phyloP scores from a whole-genome alignment of 2,888 invertebrate genomes.

The Odiellus spinosus region DNA sequence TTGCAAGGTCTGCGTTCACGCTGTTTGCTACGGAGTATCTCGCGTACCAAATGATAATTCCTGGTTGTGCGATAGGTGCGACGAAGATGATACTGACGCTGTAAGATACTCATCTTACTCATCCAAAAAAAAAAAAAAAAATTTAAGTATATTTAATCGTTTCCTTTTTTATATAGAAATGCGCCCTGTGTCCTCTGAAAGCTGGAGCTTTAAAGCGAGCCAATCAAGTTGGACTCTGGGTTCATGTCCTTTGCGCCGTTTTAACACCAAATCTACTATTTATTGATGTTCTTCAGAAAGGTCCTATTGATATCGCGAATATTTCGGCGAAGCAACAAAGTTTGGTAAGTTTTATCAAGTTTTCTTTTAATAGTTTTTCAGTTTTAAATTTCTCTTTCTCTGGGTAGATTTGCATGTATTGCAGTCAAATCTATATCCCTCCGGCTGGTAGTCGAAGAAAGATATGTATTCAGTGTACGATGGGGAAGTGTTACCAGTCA shows the following conservation, averaged over 20 bases:
- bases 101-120: too few relatives aligned
- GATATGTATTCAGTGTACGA: conserved; percentile 36
- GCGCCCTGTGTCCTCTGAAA: conserved; percentile 40
- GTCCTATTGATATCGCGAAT: conserved; percentile 24
- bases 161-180: conserved; percentile 25
- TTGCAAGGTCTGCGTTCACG: conserved; percentile 43
- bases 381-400: too few relatives aligned
- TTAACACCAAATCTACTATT: conserved; percentile 29
- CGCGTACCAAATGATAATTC: conserved; percentile 6
- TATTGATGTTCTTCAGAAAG: conserved; percentile 25
- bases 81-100: conserved; percentile 1
- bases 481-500: conserved; percentile 32
- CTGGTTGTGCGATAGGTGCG: conserved; percentile 20
- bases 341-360: conserved; percentile 8
- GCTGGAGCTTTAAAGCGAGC: conserved; percentile 34
- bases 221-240: conserved; percentile 28
- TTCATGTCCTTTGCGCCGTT: conserved; percentile 33
- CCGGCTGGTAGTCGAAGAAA: conserved; percentile 24
- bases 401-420: conserved; percentile 27
- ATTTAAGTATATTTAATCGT: background rate
- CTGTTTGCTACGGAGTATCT: conserved; percentile 23
- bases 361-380: conserved; percentile 12
- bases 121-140: too few relatives aligned
- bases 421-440: conserved; percentile 17
- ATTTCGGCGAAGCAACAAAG: conserved; percentile 9